Conservation (phyloP, 2,888 invertebrate genomes). For the Stratiomys singularior region DNA sequence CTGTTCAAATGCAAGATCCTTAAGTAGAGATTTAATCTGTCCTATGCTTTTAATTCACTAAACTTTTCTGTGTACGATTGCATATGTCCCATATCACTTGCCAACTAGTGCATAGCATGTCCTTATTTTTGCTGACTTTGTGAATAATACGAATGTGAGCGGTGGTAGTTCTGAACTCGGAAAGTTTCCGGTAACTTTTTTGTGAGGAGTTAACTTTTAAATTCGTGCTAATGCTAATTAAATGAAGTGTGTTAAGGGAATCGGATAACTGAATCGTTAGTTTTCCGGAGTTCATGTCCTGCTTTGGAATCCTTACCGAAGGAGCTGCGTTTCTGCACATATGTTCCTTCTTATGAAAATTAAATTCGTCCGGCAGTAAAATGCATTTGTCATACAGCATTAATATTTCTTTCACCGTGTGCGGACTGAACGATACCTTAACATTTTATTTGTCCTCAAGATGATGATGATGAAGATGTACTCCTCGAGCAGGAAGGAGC, state of each 20-base stretch:
- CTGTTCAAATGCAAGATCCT: slow-evolving; percentile 5
- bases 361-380: slow-evolving; percentile 34
- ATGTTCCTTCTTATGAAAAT: background rate
- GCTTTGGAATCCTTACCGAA: too few relatives aligned
- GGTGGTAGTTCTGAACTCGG: too few relatives aligned
- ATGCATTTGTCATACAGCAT: slow-evolving; percentile 44
- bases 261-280: too few relatives aligned
- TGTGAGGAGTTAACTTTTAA: too few relatives aligned
- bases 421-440: slow-evolving; percentile 22
- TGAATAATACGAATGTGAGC: too few relatives aligned
- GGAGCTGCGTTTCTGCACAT: too few relatives aligned
- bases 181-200: too few relatives aligned
- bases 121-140: background rate
- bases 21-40: slow-evolving; percentile 32
- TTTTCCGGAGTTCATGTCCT: too few relatives aligned
- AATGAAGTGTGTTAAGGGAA: too few relatives aligned
- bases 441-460: slow-evolving; percentile 20
- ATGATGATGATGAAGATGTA: background rate
- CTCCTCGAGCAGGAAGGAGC: background rate
- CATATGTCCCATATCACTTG: slow-evolving; percentile 18
- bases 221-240: too few relatives aligned
- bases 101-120: slow-evolving; percentile 10
- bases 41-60: slow-evolving; percentile 41
- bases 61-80: slow-evolving; percentile 36
- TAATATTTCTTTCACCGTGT: slow-evolving; percentile 30